phyloP scores from a whole-genome alignment of 2,797 vertebrate species.

The Uromys caudimaculatus region DNA sequence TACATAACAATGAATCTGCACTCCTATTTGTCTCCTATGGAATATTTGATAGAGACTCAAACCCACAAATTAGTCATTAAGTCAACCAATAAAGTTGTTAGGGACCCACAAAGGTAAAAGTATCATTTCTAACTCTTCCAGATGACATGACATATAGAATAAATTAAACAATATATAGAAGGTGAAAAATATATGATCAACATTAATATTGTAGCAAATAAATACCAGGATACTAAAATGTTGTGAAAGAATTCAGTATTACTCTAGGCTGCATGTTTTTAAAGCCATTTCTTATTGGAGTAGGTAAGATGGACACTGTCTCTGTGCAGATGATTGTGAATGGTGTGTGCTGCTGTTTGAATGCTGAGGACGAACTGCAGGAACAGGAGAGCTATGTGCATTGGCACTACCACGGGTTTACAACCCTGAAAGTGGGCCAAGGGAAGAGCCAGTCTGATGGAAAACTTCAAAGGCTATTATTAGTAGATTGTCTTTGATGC shows the following conservation, averaged over 20 bases:
- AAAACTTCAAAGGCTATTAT: conserved; percentile 68
- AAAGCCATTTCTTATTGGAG: not conserved
- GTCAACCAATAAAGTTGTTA: conserved; percentile 40
- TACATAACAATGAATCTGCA: not conserved
- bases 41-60: not conserved
- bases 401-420: not conserved
- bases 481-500: conserved; percentile 74
- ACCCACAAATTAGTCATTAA: conserved; percentile 2
- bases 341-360: not conserved
- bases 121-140: not conserved
- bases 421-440: not conserved
- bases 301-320: not conserved
- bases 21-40: not conserved
- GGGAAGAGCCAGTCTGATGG: conserved; percentile 49
- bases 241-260: not conserved
- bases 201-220: not conserved
- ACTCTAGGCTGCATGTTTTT: not conserved
- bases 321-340: not conserved
- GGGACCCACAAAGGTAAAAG: not conserved
- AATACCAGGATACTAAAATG: not conserved
- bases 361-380: not conserved
- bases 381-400: not conserved
- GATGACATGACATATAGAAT: not conserved
- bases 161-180: not conserved
- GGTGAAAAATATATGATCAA: conserved; percentile 7